A percentile compares a stretch with the other conserved stretches of the same genome.
These are phyloP conservation scores for Oreochromis aureus DNA, from an alignment of 2,113 vertebrate species.

Conservation along the genomic window DNA sequence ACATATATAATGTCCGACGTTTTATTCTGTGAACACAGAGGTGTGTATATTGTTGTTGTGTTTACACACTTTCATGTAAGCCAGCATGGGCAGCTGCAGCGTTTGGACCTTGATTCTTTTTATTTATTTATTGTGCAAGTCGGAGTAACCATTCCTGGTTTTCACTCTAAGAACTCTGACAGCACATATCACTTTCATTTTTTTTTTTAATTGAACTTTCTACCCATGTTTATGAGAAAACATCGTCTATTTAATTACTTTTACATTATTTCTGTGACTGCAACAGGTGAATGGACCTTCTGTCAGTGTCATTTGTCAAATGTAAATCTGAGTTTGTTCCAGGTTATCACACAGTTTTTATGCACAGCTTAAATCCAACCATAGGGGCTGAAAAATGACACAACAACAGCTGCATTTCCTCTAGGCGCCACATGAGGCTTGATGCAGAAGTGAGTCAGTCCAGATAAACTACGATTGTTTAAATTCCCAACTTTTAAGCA, in stretches of 20 bases:
- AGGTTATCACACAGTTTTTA: background rate
- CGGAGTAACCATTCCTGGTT: background rate
- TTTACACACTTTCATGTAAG: background rate
- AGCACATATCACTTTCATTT: background rate
- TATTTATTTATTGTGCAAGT: background rate
- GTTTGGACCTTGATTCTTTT: background rate
- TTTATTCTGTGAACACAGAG: background rate
- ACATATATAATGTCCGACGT: background rate
- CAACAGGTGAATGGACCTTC: background rate
- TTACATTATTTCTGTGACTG: background rate
- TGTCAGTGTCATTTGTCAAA: background rate
- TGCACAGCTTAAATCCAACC: background rate
- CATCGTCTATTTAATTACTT: background rate
- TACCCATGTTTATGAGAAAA: background rate
- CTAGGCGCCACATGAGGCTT: background rate
- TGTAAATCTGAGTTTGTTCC: background rate
- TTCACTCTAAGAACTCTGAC: accelerated
- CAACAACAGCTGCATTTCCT: background rate
- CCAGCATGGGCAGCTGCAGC: background rate
- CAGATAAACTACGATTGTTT: background rate
- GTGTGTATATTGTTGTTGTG: background rate
- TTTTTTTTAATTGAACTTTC: background rate
- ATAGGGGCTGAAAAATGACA: background rate
- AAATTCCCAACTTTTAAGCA: background rate
- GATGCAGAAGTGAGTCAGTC: background rate